Base-by-base conservation (phyloP, 2,888 invertebrate genomes). In the Charanyca ferruginea region DNA sequence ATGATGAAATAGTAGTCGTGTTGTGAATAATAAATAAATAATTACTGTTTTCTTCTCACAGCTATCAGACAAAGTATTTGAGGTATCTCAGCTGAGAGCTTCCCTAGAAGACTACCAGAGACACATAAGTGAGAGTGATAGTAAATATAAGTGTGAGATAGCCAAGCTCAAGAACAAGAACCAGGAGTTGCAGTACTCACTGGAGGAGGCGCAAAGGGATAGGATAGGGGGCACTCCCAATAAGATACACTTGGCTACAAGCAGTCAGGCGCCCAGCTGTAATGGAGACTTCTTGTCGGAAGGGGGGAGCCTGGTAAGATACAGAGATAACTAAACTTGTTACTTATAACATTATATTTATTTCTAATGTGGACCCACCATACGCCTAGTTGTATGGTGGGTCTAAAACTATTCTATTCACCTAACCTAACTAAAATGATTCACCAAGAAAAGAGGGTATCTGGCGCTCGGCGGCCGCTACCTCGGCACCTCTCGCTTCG, bases 61-160 rank as follows among this genome's bases (percentile, higher is more conserved):
- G 97, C 96, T 98, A 88, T 97, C 97, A 83, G 98, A 98, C 87
- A 98, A 97, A 90, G 97, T 97, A 69, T 96, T 97, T 66, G 98
- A 98, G 92, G 93, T 98, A 66, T 96, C 97, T 71, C 96, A 97
- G 79, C 94, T 97, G 65, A 96, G 95, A 73, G 97, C 97, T 22
- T 96, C 97, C 64, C 92, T 98, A 74, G 96, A 96, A 52, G 96
- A 96, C 83, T 95, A 98, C 70, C 97, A 98, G 87, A 96, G 96
- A 78, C 97, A 97, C 83, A 87, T 98, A 49, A 96, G 96, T 51
- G 96, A 97, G 78, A 95, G 96, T 73, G 96, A 97, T 79, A 96
- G 94, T 74, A 96, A 96, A 87, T 96, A 96, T 87, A 96, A 95
- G 81, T 96, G 96, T 81, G 96, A 96, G 82, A 90, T 96, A 73